Percentiles rank a stretch among this genome's conserved stretches.
phyloP scores from a whole-genome alignment of 2,888 invertebrate species.

The Drosophila siamana region DNA sequence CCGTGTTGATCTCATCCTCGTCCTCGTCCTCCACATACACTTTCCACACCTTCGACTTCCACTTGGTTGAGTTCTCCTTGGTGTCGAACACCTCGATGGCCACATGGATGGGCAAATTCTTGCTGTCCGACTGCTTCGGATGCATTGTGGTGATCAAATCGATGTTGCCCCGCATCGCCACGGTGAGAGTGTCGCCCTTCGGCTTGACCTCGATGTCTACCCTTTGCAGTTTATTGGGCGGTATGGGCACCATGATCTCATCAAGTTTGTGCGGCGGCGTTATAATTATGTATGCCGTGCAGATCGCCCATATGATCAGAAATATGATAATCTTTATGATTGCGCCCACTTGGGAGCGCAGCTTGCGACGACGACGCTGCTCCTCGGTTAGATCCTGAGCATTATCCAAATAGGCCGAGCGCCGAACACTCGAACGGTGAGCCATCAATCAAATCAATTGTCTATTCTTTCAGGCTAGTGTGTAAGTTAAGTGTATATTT shows the following conservation, averaged over 20 bases:
- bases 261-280: not conserved
- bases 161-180: not conserved
- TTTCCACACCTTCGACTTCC: not conserved
- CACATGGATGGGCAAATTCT: not conserved
- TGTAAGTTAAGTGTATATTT: not conserved
- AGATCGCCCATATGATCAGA: not conserved
- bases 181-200: not conserved
- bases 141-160: constrained; percentile 1
- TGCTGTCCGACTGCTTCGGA: not conserved
- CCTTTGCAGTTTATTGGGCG: not conserved
- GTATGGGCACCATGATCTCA: not conserved
- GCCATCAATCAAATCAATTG: not conserved
- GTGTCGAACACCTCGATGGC: not conserved
- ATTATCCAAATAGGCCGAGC: not conserved
- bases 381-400: not conserved
- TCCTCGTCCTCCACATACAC: not conserved
- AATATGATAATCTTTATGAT: not conserved
- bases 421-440: constrained; percentile 1
- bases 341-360: not conserved
- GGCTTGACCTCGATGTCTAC: not conserved
- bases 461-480: not conserved
- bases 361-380: not conserved
- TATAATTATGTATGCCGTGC: not conserved
- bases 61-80: not conserved
- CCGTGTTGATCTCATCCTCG: not conserved